A percentile compares a stretch with the other conserved stretches of the same genome.
Conservation (phyloP, 2,797 vertebrate species). For the Rhynchonycteris naso region DNA sequence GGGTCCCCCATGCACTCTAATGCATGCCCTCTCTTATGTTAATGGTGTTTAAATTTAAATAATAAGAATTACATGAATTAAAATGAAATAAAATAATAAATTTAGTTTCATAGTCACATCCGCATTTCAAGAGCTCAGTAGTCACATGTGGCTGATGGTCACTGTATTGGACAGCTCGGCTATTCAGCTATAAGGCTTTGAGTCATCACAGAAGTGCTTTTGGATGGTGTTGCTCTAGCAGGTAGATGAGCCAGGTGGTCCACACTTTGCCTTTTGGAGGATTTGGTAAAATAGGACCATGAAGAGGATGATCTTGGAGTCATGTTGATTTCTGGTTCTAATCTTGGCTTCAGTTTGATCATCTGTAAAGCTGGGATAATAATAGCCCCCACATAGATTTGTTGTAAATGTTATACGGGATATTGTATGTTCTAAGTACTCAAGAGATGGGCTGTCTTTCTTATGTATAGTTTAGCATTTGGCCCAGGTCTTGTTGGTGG, state of each 20-base stretch:
- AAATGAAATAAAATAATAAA: background rate
- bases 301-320: background rate
- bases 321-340: background rate
- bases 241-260: background rate
- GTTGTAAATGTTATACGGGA: background rate
- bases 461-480: background rate
- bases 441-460: background rate
- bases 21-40: background rate
- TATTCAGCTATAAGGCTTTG: background rate
- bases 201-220: rapidly evolving
- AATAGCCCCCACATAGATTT: background rate
- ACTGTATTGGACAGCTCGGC: background rate
- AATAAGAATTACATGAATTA: background rate
- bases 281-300: background rate
- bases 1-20: background rate
- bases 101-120: background rate
- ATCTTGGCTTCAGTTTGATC: background rate
- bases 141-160: background rate
- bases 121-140: background rate
- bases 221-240: background rate
- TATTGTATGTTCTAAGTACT: background rate
- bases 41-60: background rate
- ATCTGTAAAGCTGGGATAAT: background rate
- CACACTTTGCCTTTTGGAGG: background rate
- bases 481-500: background rate